Evolutionary conservation across 1,140 invertebrate species (phyloP), one percentile per base, ranked within the genome.

Genomic region (Nymphalis io): DNA sequence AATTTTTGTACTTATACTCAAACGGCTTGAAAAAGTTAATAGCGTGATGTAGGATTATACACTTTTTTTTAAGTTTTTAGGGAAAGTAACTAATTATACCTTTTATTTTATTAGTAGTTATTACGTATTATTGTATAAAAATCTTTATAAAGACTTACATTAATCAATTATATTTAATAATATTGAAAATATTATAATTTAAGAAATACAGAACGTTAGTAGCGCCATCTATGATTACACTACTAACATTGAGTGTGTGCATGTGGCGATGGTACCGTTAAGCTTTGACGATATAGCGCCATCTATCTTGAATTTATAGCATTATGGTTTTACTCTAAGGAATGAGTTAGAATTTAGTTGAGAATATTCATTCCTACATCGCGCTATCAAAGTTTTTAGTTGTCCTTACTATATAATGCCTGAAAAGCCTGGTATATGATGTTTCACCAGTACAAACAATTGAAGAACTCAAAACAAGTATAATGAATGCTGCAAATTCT

Each of bases 311-410:
- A 38, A 1, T 27, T 11, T 33, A 1, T 10, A 27, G 5, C 5
- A 27, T 3, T 5, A 5, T 27, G 2, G 5, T 27, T 27, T 27
- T 27, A 27, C 23, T 5, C 23, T 27, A 3, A 27, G 23, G 23
- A 5, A 27, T 27, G 23, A 5, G 2, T 27, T 27, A 27, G 23
- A 5, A 3, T 27, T 27, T 27, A 27, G 5, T 27, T 27, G 23
- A 5, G 5, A 27, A 27, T 27, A 5, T 5, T 5, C 23, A 27
- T 27, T 18, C n/a, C 39, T 65, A 15, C 40, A 65, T 65, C 63
- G 16, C 63, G 53, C 51, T 65, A 58, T 18, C 20, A 23, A 66
- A 23, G 1, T 66, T 33, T 58, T 66, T 6, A 65, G 10, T 1
- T 1, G 1, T 20, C 1, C 6, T 51, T 51, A 20, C 16, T 51